Evolutionary conservation across 2,113 vertebrate species (phyloP).

Genomic region (Oryzias melastigma): DNA sequence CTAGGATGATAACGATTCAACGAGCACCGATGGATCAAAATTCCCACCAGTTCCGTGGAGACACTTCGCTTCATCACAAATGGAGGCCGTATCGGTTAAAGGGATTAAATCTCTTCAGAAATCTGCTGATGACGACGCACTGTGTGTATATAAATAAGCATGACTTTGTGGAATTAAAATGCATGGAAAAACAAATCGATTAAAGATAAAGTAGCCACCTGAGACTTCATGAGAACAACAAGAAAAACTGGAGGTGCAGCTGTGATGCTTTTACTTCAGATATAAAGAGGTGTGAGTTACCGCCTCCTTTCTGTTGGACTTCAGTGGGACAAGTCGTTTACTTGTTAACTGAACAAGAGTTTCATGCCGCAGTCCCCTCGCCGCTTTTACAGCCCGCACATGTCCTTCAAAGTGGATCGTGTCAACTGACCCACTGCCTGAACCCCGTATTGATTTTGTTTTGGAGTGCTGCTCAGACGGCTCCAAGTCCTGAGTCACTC

Average conservation of each 20-base stretch:
- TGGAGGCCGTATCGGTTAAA: no score
- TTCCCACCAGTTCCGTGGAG: no score
- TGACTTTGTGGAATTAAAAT: not conserved
- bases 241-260: not conserved
- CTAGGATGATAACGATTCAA: no score
- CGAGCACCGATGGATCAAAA: no score
- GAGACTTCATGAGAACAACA: not conserved
- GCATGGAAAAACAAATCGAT: not conserved
- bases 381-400: not conserved
- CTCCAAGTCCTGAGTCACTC: constrained; percentile 19
- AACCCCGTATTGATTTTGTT: constrained; percentile 32
- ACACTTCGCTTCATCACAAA: no score
- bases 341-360: not conserved
- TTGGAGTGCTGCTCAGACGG: constrained; percentile 4
- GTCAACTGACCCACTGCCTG: not conserved
- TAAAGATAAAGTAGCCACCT: not conserved
- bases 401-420: constrained; percentile 6
- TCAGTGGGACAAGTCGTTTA: not conserved
- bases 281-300: no score
- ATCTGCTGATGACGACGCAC: not conserved
- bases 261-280: no score
- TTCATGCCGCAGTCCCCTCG: not conserved
- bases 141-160: not conserved
- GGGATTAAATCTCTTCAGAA: no score
- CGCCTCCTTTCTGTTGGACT: no score